Evolutionary conservation across 2,113 vertebrate species (phyloP).

Genomic region (Lagopus muta): DNA sequence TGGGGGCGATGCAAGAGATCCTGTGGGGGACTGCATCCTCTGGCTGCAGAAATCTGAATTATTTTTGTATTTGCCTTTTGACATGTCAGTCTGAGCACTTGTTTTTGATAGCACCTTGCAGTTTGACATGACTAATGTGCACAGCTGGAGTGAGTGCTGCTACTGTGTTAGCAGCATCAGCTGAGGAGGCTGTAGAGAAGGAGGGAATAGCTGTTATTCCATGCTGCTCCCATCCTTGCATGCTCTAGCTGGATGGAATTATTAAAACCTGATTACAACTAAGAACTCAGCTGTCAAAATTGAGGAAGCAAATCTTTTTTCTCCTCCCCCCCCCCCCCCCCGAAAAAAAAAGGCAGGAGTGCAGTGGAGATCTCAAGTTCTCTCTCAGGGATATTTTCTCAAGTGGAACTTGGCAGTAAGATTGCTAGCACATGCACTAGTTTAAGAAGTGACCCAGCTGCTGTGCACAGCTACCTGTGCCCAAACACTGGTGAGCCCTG

Average conservation of each 20-base stretch:
- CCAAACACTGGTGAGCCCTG: background rate
- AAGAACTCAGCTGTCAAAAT: background rate
- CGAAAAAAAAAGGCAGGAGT: background rate
- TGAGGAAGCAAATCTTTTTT: background rate
- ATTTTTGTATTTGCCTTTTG: background rate
- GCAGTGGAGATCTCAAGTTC: background rate
- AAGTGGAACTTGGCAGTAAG: background rate
- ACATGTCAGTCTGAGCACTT: accelerated
- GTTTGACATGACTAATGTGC: background rate
- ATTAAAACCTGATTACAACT: background rate
- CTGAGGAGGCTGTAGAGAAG: background rate
- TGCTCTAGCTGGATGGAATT: background rate
- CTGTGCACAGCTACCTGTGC: background rate
- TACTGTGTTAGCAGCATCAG: background rate
- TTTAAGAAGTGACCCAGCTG: background rate
- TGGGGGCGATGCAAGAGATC: accelerated
- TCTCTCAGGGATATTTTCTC: background rate
- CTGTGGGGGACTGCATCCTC: accelerated
- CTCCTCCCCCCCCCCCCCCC: background rate
- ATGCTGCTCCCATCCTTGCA: background rate
- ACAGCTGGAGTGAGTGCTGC: background rate
- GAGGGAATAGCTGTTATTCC: background rate
- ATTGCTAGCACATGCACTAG: background rate
- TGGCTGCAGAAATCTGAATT: background rate
- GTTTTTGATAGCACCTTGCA: background rate